phyloP scores from a whole-genome alignment of 37 sponge, comb jelly and placozoan species.

The Tethya wilhelma region DNA sequence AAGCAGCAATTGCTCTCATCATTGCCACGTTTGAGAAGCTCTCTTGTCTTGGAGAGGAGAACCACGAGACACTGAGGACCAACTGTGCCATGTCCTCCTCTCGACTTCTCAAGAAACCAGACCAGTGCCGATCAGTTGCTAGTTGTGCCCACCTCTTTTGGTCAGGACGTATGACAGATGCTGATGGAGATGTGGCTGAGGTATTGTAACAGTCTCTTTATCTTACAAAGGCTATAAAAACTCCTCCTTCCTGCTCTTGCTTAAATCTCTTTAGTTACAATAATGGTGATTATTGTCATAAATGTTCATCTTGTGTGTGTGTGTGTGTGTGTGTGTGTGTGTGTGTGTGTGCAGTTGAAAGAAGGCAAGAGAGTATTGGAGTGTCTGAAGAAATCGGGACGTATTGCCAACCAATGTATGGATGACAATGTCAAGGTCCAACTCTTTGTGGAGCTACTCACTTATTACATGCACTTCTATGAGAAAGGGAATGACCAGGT shows the following conservation, averaged over 20 bases:
- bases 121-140: constrained; percentile 95
- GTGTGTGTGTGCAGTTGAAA: constrained; percentile 47
- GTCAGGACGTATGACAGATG: constrained; percentile 68
- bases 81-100: constrained; percentile 90
- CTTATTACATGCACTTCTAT: constrained; percentile 85
- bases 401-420: constrained; percentile 98
- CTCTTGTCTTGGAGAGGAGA: constrained; percentile 94
- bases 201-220: background rate
- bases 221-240: background rate
- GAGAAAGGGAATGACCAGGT: constrained; percentile 91
- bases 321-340: constrained; percentile 4
- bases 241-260: background rate
- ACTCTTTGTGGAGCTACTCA: constrained; percentile 93
- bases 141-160: constrained; percentile 96
- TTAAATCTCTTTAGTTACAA: background rate
- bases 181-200: constrained; percentile 17
- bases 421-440: constrained; percentile 90
- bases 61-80: constrained; percentile 94
- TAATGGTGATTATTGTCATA: background rate
- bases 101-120: constrained; percentile 97
- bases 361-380: constrained; percentile 92
- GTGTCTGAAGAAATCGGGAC: constrained; percentile 93
- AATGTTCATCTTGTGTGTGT: background rate
- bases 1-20: constrained; percentile 85
- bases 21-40: constrained; percentile 92